Base-by-base conservation (phyloP, 2,888 invertebrate species). In the Cosmia trapezina region DNA sequence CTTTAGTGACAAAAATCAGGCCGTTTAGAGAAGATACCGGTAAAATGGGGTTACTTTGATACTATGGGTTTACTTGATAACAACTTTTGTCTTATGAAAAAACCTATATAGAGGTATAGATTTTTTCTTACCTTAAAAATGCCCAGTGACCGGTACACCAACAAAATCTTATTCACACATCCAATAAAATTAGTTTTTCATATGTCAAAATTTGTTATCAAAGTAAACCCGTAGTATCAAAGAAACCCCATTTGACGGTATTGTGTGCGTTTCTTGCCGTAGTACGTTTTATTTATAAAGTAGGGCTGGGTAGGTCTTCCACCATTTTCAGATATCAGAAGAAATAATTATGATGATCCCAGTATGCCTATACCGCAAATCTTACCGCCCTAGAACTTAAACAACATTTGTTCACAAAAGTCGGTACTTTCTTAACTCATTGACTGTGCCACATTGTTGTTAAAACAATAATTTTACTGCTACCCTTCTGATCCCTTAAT, bases 401-500 rank as follows among this genome's bases (percentile, higher is more conserved):
- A 14, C 0, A 19, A 45, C 4, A 19, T 37, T 37, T 47, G 19
- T 69, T 41, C 5, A 56, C n/a, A 37, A 12, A 59, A 56, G 8
- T 56, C 12, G 6, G 8, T 17, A 33, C 28, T 47, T 61, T 33
- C 45, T 43, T 54, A 73, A 66, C 28, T 73, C 49, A 70, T 71
- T 62, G 11, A 54, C 57, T 62, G 63, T 62, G 54, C 37, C 12
- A 47, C 7, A 37, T 61, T 70, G 33, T 61, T 76, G 53, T 70
- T 47, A 47, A 65, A 59, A 68, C 43, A 82, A 74, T 71, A 65
- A 84, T 83, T 28, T 74, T 74, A 80, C 60, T 59, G 37, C 63
- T 70, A 67, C 65, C 73, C 78, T 74, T 69, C 61, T 67, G 53
- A 56, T 41, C 70, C 22, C 41, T 80, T 79, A 73, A 84, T 84